phyloP scores from a whole-genome alignment of 2,888 invertebrate genomes.

The Mythimna albipuncta region DNA sequence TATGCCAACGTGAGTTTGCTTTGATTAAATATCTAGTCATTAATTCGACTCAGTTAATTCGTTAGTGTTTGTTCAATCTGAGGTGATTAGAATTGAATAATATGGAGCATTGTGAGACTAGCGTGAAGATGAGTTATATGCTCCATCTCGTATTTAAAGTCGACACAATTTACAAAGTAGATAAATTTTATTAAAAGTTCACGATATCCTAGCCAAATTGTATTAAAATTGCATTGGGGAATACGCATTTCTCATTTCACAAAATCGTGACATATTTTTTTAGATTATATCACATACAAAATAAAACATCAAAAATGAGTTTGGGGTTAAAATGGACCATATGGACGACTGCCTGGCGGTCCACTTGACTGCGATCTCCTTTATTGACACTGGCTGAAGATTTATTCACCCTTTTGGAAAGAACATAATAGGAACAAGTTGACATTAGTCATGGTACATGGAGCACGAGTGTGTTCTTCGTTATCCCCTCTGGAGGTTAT shows the following conservation, averaged over 20 bases:
- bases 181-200: slow-evolving; percentile 58
- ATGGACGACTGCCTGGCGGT: slow-evolving; percentile 15
- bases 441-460: slow-evolving; percentile 44
- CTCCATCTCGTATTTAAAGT: slow-evolving; percentile 19
- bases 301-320: slow-evolving; percentile 20
- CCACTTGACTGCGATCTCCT: slow-evolving; percentile 14
- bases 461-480: slow-evolving; percentile 23
- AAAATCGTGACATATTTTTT: background rate
- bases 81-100: slow-evolving; percentile 52
- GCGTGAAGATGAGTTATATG: background rate
- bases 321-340: slow-evolving; percentile 12
- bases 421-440: slow-evolving; percentile 42
- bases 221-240: slow-evolving; percentile 24
- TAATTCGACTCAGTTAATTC: slow-evolving; percentile 56
- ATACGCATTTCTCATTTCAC: slow-evolving; percentile 19
- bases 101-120: slow-evolving; percentile 21
- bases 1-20: slow-evolving; percentile 59
- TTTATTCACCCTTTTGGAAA: slow-evolving; percentile 53
- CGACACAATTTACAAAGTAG: slow-evolving; percentile 46
- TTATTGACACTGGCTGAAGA: slow-evolving; percentile 43
- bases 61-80: slow-evolving; percentile 41
- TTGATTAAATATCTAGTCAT: slow-evolving; percentile 58
- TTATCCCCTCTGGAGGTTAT: slow-evolving; percentile 29
- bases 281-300: slow-evolving; percentile 2
- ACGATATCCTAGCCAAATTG: slow-evolving; percentile 23